Evolutionary conservation across 2,888 invertebrate species (phyloP).

Genomic region (Heteropelma amictum): DNA sequence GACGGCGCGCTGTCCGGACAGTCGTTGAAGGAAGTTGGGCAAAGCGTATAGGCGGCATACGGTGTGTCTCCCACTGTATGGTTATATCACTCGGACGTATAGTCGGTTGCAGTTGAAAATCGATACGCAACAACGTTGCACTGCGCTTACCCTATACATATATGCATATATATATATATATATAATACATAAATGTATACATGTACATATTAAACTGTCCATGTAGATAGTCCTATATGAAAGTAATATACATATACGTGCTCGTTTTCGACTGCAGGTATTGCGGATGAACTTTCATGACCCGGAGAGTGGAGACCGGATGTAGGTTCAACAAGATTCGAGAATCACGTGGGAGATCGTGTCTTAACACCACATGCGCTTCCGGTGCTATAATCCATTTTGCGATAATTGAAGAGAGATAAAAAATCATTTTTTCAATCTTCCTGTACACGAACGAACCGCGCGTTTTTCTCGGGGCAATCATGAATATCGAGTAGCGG

Average conservation of each 20-base stretch:
- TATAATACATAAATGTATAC: slow-evolving; percentile 1
- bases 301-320: slow-evolving; percentile 24
- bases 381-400: not conserved
- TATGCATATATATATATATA: slow-evolving; percentile 26
- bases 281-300: slow-evolving; percentile 57
- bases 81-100: slow-evolving; percentile 43
- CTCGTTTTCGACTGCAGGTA: slow-evolving; percentile 54
- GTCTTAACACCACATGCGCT: slow-evolving; percentile 7
- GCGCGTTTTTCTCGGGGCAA: no score
- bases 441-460: no score
- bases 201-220: not conserved
- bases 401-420: not conserved
- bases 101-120: slow-evolving; percentile 51
- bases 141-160: slow-evolving; percentile 45
- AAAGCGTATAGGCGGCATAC: slow-evolving; percentile 43
- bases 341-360: slow-evolving; percentile 27
- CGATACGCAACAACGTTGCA: slow-evolving; percentile 57
- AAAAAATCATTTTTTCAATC: not conserved
- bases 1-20: slow-evolving; percentile 29
- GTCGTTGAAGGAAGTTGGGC: not conserved
- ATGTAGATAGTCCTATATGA: not conserved
- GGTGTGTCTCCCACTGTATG: slow-evolving; percentile 36
- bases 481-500: no score
- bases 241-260: slow-evolving; percentile 15
- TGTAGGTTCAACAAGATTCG: slow-evolving; percentile 25